Percentiles rank a stretch among this genome's conserved stretches.
These are phyloP conservation scores for Oreochromis tanganicae DNA, from an alignment of 2,113 vertebrate genomes.

Conservation along the genomic window DNA sequence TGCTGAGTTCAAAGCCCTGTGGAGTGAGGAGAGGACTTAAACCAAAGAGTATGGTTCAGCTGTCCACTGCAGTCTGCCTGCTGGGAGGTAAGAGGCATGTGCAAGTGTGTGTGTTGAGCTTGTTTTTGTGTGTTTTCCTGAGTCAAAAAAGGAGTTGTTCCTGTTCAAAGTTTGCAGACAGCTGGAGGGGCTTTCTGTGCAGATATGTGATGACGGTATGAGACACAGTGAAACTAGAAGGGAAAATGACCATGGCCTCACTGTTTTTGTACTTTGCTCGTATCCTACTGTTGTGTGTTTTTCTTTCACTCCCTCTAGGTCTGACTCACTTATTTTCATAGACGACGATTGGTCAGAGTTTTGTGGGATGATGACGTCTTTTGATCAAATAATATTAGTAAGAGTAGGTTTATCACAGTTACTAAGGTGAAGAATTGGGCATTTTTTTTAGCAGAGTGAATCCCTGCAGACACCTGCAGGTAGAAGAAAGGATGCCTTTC, in stretches of 20 bases:
- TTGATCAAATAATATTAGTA: not conserved
- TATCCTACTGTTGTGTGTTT: not conserved
- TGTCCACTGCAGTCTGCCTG: conserved; percentile 41
- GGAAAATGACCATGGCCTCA: not conserved
- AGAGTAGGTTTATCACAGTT: not conserved
- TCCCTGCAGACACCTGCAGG: not conserved
- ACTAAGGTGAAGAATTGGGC: not conserved
- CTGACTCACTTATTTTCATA: not conserved
- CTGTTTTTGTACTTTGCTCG: not conserved
- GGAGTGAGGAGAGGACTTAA: conserved; percentile 8
- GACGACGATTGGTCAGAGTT: not conserved
- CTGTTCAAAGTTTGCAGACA: not conserved
- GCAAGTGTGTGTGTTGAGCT: not conserved
- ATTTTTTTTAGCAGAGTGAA: not conserved
- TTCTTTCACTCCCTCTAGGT: not conserved
- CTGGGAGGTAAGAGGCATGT: conserved; percentile 57
- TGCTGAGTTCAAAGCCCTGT: conserved; percentile 7
- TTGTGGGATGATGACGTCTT: not conserved
- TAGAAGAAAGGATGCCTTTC: not conserved
- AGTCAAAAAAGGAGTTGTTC: not conserved
- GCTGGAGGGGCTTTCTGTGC: not conserved
- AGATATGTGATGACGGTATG: not conserved
- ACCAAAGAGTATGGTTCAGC: conserved; percentile 45
- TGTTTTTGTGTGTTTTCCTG: not conserved
- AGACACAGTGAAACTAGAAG: not conserved